Evolutionary conservation across 2,113 vertebrate genomes (phyloP), one percentile per base, ranked within the genome.

Genomic region (Epinephelus fuscoguttatus): DNA sequence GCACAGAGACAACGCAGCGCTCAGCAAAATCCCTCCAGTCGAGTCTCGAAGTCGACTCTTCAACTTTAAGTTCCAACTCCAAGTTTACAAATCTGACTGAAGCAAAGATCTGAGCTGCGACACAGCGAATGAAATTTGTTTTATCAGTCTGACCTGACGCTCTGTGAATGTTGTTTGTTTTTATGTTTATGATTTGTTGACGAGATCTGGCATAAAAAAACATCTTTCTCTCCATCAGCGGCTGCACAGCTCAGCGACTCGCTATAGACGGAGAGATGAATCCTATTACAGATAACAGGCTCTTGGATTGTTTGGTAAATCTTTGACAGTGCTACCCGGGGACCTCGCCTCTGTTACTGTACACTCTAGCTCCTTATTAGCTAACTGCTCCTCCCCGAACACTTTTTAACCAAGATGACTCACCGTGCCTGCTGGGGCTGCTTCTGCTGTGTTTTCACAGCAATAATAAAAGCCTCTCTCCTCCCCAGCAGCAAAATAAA

Each of bases 341-440:
- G 82, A 60, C 75, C 1, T 4, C 4, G 68, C 82, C 47, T 83
- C 75, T 86, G 68, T 89, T 59, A 27, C 78, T 42, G 57, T 70
- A 55, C 55, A 78, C 21, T 52, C 73, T 53, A 52, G 79, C 21
- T 80, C 30, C 74, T 73, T 85, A 82, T 90, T 90, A 75, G 85
- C 70, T 63, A 67, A 75, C 82, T 53, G 45, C 2, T 70, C 4
- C 73, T 85, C 84, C 78, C 81, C 1, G 6, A 79, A 84, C 81
- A 69, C 81, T 74, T 90, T 80, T 91, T 75, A 91, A 80, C 27
- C 5, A 4, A 70, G 81, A 87, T 72, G 84, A 83, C 72, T 87
- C 76, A 67, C 42, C 19, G 45, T 0, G 84, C 71, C 79, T 84
- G 55, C 85, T 50, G 85, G 76, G 73, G 59, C 30, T 55, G 71